phyloP scores from a whole-genome alignment of 2,888 invertebrate species.

The Arge pagana region DNA sequence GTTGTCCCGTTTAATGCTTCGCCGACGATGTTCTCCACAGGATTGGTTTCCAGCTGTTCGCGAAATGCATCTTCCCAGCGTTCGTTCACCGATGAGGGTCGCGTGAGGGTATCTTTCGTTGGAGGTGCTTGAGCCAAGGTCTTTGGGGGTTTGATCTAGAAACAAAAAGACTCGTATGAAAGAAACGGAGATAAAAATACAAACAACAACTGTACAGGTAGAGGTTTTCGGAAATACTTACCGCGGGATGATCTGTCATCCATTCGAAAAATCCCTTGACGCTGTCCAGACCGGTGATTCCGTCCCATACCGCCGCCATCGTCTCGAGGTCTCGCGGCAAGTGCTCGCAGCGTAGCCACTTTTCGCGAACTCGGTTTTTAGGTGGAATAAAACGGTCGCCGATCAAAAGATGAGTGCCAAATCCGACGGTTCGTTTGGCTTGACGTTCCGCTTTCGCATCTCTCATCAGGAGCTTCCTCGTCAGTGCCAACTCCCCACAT shows the following conservation, averaged over 20 bases:
- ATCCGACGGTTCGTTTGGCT: constrained; percentile 60
- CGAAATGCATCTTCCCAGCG: too few species aligned
- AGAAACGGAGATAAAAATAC: too few species aligned
- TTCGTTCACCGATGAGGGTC: constrained; percentile 29
- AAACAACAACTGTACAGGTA: too few species aligned
- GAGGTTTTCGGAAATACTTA: too few species aligned
- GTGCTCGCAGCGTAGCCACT: constrained; percentile 63
- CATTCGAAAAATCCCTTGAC: constrained; percentile 45
- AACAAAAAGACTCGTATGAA: neutral
- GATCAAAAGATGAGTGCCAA: constrained; percentile 61
- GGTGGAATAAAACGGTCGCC: constrained; percentile 63
- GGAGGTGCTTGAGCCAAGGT: constrained; percentile 23
- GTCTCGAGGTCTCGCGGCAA: constrained; percentile 64
- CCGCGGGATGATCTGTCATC: constrained; percentile 39
- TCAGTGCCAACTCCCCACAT: constrained; percentile 60
- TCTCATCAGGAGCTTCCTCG: constrained; percentile 59
- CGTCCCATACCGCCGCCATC: constrained; percentile 69
- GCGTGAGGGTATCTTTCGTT: constrained; percentile 21
- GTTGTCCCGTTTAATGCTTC: too few species aligned
- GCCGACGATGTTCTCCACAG: too few species aligned
- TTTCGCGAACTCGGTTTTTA: constrained; percentile 60
- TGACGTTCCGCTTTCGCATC: constrained; percentile 62
- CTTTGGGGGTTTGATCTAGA: constrained; percentile 28
- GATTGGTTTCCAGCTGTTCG: too few species aligned
- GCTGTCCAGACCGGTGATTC: constrained; percentile 63